Evolutionary conservation across 1,140 invertebrate genomes (phyloP).

Genomic region (Micrasema minimum): DNA sequence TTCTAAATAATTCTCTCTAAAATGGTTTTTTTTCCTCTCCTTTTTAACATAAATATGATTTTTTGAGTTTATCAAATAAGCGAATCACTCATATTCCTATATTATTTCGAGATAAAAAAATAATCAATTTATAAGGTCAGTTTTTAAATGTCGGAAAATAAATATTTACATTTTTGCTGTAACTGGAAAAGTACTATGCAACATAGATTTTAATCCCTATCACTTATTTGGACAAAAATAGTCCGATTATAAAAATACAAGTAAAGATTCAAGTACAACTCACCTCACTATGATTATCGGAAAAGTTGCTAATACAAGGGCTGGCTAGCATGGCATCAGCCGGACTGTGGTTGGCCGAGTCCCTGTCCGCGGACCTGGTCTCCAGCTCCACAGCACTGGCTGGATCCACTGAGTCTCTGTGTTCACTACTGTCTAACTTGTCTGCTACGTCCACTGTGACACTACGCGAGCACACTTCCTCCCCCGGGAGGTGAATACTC

Average conservation of each 20-base stretch:
- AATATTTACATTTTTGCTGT: too few relatives aligned
- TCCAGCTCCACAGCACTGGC: conserved; percentile 62
- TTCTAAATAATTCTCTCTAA: too few relatives aligned
- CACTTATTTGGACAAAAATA: neutral
- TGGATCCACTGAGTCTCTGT: conserved; percentile 53
- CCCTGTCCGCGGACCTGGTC: conserved; percentile 68
- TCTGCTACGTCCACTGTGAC: conserved; percentile 55
- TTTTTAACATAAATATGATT: too few relatives aligned
- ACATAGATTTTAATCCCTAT: too few relatives aligned
- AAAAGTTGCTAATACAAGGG: conserved; percentile 73
- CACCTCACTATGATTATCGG: conserved; percentile 76
- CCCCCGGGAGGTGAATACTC: neutral
- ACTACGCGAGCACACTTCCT: conserved; percentile 4
- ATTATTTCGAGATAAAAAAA: too few relatives aligned
- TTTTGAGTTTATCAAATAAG: too few relatives aligned
- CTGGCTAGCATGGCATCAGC: conserved; percentile 72
- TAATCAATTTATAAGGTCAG: too few relatives aligned
- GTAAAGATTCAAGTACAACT: conserved; percentile 41
- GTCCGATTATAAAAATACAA: too few relatives aligned
- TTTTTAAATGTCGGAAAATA: too few relatives aligned
- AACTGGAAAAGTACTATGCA: too few relatives aligned
- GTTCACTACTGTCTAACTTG: conserved; percentile 59
- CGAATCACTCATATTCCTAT: too few relatives aligned
- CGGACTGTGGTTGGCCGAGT: conserved; percentile 77
- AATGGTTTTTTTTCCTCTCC: too few relatives aligned